Evolutionary conservation across 1,140 invertebrate genomes (phyloP), one percentile per base, ranked within the genome.

Genomic region (Thrips palmi): DNA sequence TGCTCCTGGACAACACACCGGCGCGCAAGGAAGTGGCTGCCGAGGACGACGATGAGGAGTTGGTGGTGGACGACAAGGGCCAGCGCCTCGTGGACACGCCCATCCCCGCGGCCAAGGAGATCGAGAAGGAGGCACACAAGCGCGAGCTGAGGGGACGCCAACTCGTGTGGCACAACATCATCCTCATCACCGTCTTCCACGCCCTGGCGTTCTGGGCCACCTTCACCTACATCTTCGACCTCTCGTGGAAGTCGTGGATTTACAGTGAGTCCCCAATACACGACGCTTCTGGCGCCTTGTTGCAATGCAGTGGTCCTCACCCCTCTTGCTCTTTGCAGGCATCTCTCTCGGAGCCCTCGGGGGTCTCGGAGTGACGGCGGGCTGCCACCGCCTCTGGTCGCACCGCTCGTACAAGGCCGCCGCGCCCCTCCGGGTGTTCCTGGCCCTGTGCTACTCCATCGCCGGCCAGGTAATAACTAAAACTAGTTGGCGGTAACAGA

Each of bases 391-490:
- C 14, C 68, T 79, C 15, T 92, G 81, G 80, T 68, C 77, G 19
- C 86, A 92, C 58, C 62, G 73, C 39, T 64, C 81, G 3, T 91
- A 77, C 55, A 86, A 86, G 59, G 86, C 86, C 2, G 78, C 67
- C 42, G 42, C 68, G 12, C 76, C 80, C 0, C 52, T 88, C 6
- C 62, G 74, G 42, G 59, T 78, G 8, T 57, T 88, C 30, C 52
- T 89, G 5, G 63, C 75, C 33, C 22, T 75, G 4, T 68, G 68
- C 43, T 79, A 77, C 45, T 71, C 70, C 8, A 52, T 75, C 4
- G 68, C 82, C 37, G 74, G 80, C 42, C 76, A 86, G 67, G 77
- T 80, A 60, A 51, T 49, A 50, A 64, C 65, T 32, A 11, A 11
- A 15, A 8, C 17, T 35, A 35, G 6, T 35, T 35, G 4, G 4